Evolutionary conservation across 2,888 invertebrate species (phyloP).

Genomic region (Drosophila putrida): DNA sequence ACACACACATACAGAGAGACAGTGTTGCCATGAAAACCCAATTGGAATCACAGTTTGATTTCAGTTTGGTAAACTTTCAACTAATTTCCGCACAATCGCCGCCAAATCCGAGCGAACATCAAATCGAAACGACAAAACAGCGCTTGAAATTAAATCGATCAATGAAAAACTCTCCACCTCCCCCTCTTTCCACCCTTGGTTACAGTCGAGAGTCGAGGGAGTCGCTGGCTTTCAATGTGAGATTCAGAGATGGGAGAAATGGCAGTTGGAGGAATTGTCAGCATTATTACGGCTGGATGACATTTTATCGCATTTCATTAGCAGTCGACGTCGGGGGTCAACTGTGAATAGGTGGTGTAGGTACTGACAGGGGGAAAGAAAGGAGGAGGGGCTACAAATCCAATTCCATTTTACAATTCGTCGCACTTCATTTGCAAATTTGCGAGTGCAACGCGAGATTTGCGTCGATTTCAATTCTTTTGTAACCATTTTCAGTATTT

Average conservation of each 20-base stretch:
- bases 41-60: slow-evolving; percentile 35
- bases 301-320: slow-evolving; percentile 76
- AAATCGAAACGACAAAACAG: slow-evolving; percentile 56
- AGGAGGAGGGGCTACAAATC: slow-evolving; percentile 25
- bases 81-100: slow-evolving; percentile 70
- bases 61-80: slow-evolving; percentile 45
- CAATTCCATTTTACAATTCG: slow-evolving; percentile 68
- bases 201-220: slow-evolving; percentile 9
- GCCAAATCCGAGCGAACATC: slow-evolving; percentile 50
- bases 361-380: background rate
- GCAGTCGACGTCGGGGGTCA: slow-evolving; percentile 28
- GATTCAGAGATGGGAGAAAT: no score
- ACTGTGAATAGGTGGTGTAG: background rate
- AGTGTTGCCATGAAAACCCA: slow-evolving; percentile 15
- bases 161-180: slow-evolving; percentile 23
- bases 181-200: background rate
- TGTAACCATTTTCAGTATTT: slow-evolving; percentile 4
- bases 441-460: slow-evolving; percentile 31
- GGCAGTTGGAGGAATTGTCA: slow-evolving; percentile 8
- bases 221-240: slow-evolving; percentile 7
- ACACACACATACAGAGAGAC: background rate
- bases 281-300: slow-evolving; percentile 64
- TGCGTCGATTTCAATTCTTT: slow-evolving; percentile 51
- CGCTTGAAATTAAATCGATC: slow-evolving; percentile 66
- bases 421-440: slow-evolving; percentile 68